Evolutionary conservation across 2,113 vertebrate genomes (phyloP).

Genomic region (Stictonetta naevosa): DNA sequence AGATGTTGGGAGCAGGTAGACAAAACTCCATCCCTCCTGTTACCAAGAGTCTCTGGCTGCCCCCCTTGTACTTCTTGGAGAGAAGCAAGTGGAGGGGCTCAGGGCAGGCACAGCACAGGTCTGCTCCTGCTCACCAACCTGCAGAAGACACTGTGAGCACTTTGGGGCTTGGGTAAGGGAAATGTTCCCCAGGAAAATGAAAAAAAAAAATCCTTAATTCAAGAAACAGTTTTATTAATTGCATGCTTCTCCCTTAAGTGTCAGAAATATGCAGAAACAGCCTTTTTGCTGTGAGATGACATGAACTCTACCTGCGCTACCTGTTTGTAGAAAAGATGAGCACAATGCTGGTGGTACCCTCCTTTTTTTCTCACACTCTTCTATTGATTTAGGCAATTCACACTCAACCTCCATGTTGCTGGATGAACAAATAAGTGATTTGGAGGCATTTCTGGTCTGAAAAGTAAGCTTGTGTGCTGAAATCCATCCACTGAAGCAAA

Average conservation of each 20-base stretch:
- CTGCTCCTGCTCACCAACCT: background rate
- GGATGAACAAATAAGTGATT: background rate
- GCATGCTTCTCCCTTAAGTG: background rate
- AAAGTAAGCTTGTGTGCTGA: background rate
- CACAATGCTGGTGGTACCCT: background rate
- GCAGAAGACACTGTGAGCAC: background rate
- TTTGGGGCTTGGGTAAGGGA: background rate
- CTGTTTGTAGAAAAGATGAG: background rate
- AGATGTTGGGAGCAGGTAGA: background rate
- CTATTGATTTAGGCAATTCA: background rate
- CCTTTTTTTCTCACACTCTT: background rate
- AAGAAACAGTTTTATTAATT: background rate
- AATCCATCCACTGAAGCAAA: background rate
- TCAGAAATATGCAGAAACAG: background rate
- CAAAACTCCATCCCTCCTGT: too few species aligned
- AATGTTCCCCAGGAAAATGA: background rate
- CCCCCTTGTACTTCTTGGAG: background rate
- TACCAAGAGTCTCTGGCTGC: background rate
- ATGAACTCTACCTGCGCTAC: too few species aligned
- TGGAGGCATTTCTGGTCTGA: background rate
- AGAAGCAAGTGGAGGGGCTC: background rate
- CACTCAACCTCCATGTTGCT: too few species aligned
- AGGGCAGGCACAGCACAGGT: background rate
- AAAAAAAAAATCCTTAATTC: background rate
- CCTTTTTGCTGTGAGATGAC: background rate